Percentiles rank a stretch among this genome's conserved stretches.
Evolutionary conservation across 2,888 invertebrate genomes (phyloP).

Genomic region (Pyrocoelia pectoralis): DNA sequence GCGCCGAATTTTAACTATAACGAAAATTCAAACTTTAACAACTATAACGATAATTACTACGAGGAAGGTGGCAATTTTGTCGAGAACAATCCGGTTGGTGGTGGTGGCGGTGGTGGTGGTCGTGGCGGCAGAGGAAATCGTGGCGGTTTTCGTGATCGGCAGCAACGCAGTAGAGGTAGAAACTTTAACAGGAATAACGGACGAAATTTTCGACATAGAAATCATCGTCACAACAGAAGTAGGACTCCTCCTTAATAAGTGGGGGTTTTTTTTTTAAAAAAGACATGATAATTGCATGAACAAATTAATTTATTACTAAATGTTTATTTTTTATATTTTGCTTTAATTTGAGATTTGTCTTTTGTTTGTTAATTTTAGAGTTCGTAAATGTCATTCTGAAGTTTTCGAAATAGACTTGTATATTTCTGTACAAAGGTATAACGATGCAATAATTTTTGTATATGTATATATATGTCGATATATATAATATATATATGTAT

Average conservation of each 20-base stretch:
- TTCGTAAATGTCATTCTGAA: neutral
- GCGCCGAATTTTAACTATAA: conserved; percentile 46
- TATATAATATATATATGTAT: too few species aligned
- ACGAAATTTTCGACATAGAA: conserved; percentile 49
- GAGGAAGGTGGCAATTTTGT: conserved; percentile 43
- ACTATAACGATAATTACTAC: conserved; percentile 62
- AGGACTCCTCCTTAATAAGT: conserved; percentile 54
- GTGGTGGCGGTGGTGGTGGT: conserved; percentile 13
- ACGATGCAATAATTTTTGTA: too few species aligned
- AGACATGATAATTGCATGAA: too few species aligned
- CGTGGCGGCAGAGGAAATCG: conserved; percentile 17
- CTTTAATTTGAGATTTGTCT: neutral
- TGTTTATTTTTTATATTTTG: neutral
- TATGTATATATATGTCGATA: too few species aligned
- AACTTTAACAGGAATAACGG: conserved; percentile 33
- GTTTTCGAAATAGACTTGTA: too few species aligned
- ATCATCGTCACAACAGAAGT: conserved; percentile 51
- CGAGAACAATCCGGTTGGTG: conserved; percentile 27
- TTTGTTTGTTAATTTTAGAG: neutral
- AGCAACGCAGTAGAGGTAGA: conserved; percentile 23
- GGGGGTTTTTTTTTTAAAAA: neutral
- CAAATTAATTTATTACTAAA: neutral
- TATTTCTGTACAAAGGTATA: too few species aligned
- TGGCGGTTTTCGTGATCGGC: conserved; percentile 27
- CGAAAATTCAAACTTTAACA: conserved; percentile 29